Base-by-base conservation (phyloP, 2,113 vertebrate genomes). In the Muntiacus muntjak region DNA sequence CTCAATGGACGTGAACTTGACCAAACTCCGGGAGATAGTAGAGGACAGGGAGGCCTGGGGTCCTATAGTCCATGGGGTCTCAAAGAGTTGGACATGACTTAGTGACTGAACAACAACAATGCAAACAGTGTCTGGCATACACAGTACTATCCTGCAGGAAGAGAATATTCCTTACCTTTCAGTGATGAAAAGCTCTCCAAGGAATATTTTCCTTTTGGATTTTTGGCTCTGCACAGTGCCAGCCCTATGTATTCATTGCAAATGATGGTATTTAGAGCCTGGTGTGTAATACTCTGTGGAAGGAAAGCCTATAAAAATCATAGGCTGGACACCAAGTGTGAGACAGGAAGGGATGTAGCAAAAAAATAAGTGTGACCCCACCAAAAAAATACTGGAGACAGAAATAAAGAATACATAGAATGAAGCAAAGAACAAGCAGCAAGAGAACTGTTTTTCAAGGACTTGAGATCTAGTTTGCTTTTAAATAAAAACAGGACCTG, bases 401-500 rank as follows among this genome's bases (percentile, higher is more conserved):
- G 54, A 90, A 83, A 43, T 40, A 74, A 50, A 43, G 13, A 36
- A 6, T 15, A 5, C 1, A 4, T 14, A 85, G 89, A 79, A 84
- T 16, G 74, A 79, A 88, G 28, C 28, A 40, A 55, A 74, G 36
- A 71, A 28, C 6, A 52, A 25, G 36, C 7, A 40, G 55, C 11
- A 57, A 62, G 40, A 93, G 16, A 21, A 21, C n/a, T 45, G 25
- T 21, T 8, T 82, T 67, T 83, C 54, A 58, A 28, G 55, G 47
- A 25, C 25, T 94, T 54, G 36, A 81, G 76, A 33, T n/a, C 1
- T 25, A 62, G 89, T 76, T 92, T 64, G 74, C 52, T 81, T 98
- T 84, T 92, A 94, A 96, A 91, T 45, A 91, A 94, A 91, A 83
- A 33, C 16, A 40, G 5, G 50, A 45, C 25, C 50, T 87, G 55